These are phyloP conservation scores for Halictus quadricinctus DNA, from an alignment of 2,888 invertebrate genomes.

Conservation along the genomic window DNA sequence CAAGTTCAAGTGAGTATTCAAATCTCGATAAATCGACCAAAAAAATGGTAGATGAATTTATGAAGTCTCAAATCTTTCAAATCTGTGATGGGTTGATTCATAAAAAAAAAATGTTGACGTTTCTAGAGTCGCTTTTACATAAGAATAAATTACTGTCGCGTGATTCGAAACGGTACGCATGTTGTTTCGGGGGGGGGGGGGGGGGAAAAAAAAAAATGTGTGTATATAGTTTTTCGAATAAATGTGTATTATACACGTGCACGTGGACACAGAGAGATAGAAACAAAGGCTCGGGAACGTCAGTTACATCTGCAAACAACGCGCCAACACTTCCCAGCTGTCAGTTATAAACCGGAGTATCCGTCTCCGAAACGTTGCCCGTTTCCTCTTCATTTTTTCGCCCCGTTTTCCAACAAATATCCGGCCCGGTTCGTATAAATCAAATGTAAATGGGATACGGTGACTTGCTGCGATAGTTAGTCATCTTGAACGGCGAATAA, in stretches of 20 bases:
- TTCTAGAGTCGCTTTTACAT: background rate
- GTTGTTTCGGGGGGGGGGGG: slow-evolving; percentile 38
- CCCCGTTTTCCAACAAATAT: slow-evolving; percentile 16
- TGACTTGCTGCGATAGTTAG: background rate
- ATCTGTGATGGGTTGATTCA: too few relatives aligned
- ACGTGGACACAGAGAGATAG: slow-evolving; percentile 11
- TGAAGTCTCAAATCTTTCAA: too few relatives aligned
- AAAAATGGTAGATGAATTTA: too few relatives aligned
- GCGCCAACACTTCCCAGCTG: slow-evolving; percentile 43
- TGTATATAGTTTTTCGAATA: too few relatives aligned
- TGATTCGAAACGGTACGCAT: slow-evolving; percentile 14
- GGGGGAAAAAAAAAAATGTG: background rate
- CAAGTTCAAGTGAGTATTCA: too few relatives aligned
- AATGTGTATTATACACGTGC: background rate
- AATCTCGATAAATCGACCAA: too few relatives aligned
- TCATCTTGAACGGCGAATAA: background rate
- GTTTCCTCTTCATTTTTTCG: background rate
- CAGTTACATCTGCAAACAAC: slow-evolving; percentile 48
- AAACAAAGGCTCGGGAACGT: slow-evolving; percentile 37
- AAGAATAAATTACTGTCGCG: slow-evolving; percentile 34
- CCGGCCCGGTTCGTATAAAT: slow-evolving; percentile 12
- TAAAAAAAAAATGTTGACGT: too few relatives aligned
- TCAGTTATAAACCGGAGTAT: slow-evolving; percentile 47
- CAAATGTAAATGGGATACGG: background rate
- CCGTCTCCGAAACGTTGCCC: slow-evolving; percentile 27